Evolutionary conservation across 2,113 vertebrate genomes (phyloP).

Genomic region (Garra rufa): DNA sequence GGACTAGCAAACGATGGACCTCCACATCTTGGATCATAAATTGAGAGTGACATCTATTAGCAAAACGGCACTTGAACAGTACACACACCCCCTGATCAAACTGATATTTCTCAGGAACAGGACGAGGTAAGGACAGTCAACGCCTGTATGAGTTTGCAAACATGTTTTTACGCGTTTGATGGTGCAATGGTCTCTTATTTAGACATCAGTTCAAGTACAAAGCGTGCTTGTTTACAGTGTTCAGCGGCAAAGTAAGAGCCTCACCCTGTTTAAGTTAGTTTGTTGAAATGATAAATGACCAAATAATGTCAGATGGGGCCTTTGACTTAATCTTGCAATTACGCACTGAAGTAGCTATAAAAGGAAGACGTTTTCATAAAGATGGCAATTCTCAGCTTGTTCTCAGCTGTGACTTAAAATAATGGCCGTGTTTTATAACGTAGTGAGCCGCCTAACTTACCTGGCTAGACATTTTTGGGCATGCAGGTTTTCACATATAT

Average conservation of each 20-base stretch:
- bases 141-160: background rate
- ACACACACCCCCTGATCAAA: constrained; percentile 80
- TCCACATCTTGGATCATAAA: constrained; percentile 82
- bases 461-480: background rate
- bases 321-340: background rate
- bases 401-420: background rate
- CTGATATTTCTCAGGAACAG: constrained; percentile 80
- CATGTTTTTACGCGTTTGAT: background rate
- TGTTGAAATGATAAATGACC: background rate
- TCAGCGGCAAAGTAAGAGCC: background rate
- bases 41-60: constrained; percentile 79
- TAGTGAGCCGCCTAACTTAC: background rate
- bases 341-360: background rate
- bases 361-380: background rate
- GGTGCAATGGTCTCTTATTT: background rate
- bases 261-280: constrained; percentile 6
- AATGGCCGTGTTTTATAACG: background rate
- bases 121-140: constrained; percentile 72
- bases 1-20: constrained; percentile 70
- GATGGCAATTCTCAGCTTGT: background rate
- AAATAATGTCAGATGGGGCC: background rate
- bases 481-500: background rate
- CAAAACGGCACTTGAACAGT: constrained; percentile 75
- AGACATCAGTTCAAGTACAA: background rate
- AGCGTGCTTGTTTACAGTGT: background rate